phyloP scores from a whole-genome alignment of 2,113 vertebrate genomes.

The Salvelinus alpinus region DNA sequence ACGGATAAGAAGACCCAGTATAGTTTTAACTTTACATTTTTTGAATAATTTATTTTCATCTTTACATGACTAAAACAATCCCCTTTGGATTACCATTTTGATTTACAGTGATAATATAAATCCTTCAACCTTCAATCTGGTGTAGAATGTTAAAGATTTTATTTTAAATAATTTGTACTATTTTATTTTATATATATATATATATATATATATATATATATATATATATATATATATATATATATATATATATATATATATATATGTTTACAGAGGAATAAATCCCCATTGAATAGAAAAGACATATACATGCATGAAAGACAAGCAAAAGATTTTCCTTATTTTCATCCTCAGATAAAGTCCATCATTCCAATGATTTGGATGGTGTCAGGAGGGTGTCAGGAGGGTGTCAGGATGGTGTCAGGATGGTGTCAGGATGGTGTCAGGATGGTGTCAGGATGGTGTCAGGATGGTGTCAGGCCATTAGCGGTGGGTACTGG shows the following conservation, averaged over 20 bases:
- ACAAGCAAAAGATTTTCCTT: constrained; percentile 52
- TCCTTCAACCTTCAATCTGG: constrained; percentile 19
- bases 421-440: too few relatives aligned
- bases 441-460: too few relatives aligned
- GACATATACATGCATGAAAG: constrained; percentile 70
- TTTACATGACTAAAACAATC: constrained; percentile 47
- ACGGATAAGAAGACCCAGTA: constrained; percentile 49
- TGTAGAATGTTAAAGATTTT: constrained; percentile 13
- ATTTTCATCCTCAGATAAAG: constrained; percentile 39
- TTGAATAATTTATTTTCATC: neutral
- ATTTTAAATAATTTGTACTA: neutral
- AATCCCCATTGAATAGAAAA: constrained; percentile 33
- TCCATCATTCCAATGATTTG: constrained; percentile 46
- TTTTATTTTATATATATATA: too few relatives aligned
- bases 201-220: too few relatives aligned
- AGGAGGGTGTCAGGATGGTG: too few relatives aligned
- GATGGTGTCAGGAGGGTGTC: constrained; percentile 2
- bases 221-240: too few relatives aligned
- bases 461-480: constrained; percentile 1
- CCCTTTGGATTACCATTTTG: constrained; percentile 44
- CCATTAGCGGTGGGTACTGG: constrained; percentile 14
- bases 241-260: neutral
- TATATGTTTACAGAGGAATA: constrained; percentile 12
- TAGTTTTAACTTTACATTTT: constrained; percentile 10
- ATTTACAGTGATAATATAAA: constrained; percentile 29